These are phyloP conservation scores for Lasioglossum zephyrum DNA, from an alignment of 2,888 invertebrate species.

Conservation along the genomic window DNA sequence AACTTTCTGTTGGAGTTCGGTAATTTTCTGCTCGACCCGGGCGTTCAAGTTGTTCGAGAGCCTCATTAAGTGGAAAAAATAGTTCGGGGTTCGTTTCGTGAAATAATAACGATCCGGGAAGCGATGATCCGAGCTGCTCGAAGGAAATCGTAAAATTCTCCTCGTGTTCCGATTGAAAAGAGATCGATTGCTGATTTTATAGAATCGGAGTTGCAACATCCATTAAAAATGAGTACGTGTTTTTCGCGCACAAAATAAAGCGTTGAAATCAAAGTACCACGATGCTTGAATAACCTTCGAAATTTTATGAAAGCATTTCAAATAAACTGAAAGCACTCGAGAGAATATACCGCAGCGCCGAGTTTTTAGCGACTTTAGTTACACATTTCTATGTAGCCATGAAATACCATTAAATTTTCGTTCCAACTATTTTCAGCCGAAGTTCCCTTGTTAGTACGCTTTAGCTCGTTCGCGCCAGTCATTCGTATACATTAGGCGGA, in stretches of 20 bases:
- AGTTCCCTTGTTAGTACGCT: background rate
- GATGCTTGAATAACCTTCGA: background rate
- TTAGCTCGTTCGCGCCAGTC: background rate
- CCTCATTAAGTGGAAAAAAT: background rate
- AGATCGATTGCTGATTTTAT: background rate
- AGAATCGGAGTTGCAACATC: background rate
- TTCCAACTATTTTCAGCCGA: background rate
- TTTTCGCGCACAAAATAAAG: background rate
- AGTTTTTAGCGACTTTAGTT: background rate
- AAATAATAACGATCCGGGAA: background rate
- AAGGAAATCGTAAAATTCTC: background rate
- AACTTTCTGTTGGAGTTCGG: background rate
- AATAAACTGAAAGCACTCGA: background rate
- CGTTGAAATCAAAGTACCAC: background rate
- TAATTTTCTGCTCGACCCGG: background rate
- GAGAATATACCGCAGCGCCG: background rate
- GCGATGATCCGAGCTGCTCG: background rate
- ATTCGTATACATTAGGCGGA: background rate
- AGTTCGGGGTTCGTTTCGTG: background rate
- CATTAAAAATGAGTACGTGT: background rate
- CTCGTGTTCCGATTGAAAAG: background rate
- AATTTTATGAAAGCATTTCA: background rate
- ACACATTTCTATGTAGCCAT: background rate
- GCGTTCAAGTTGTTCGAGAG: slow-evolving; percentile 11
- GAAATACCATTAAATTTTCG: background rate